These are phyloP conservation scores for Melanotaenia trifasciata DNA, from an alignment of 2,797 vertebrate genomes.

Conservation along the genomic window DNA sequence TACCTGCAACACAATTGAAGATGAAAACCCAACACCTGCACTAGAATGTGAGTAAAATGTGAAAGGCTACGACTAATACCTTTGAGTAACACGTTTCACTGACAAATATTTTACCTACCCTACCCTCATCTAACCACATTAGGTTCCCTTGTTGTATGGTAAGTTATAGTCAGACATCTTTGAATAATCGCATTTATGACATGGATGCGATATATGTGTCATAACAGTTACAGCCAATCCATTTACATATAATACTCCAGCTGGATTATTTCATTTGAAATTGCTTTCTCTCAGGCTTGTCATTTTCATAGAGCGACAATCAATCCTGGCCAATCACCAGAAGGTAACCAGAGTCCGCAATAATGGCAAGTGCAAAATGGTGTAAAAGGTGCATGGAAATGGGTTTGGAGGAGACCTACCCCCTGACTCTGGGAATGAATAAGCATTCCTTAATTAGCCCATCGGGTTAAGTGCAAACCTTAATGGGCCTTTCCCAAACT, in stretches of 20 bases:
- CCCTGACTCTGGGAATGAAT: slow-evolving; percentile 93
- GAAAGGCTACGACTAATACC: background rate
- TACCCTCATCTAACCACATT: background rate
- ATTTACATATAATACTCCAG: slow-evolving; percentile 72
- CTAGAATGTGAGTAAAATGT: background rate
- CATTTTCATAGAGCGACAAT: slow-evolving; percentile 78
- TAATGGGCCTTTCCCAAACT: slow-evolving; percentile 99
- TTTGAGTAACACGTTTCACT: background rate
- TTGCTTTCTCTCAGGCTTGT: slow-evolving; percentile 66
- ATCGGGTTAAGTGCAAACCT: slow-evolving; percentile 99
- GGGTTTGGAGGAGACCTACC: slow-evolving; percentile 86
- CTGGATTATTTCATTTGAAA: slow-evolving; percentile 70
- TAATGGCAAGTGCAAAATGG: slow-evolving; percentile 94
- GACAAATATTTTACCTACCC: background rate
- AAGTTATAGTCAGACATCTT: slow-evolving; percentile 16
- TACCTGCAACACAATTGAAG: background rate
- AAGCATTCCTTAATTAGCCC: slow-evolving; percentile 99
- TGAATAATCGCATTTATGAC: slow-evolving; percentile 48
- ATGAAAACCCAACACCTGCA: background rate
- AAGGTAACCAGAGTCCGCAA: slow-evolving; percentile 71
- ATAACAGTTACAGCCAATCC: slow-evolving; percentile 56
- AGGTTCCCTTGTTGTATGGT: slow-evolving; percentile 39
- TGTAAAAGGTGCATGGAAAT: slow-evolving; percentile 88
- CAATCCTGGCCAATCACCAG: slow-evolving; percentile 70
- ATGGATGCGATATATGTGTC: slow-evolving; percentile 43